Conservation (phyloP, 2,797 vertebrate genomes). For the Microtus agrestis region DNA sequence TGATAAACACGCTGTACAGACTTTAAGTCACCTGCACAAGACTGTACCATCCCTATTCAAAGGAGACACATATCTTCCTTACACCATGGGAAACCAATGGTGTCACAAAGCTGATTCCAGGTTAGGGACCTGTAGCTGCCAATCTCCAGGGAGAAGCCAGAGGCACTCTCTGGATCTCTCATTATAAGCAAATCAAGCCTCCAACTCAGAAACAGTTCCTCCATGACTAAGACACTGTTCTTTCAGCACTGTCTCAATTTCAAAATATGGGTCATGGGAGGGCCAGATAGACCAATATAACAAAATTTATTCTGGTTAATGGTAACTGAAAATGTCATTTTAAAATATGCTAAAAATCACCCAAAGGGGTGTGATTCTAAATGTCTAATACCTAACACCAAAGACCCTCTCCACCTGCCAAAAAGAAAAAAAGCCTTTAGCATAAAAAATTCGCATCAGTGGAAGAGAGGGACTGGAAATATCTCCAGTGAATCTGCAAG, state of each 20-base stretch:
- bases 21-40: too few relatives aligned
- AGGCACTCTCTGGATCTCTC: not conserved
- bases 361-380: constrained; percentile 44
- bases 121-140: not conserved
- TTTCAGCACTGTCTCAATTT: not conserved
- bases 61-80: not conserved
- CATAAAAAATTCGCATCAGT: not conserved
- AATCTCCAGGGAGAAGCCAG: not conserved
- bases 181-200: not conserved
- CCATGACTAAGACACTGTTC: not conserved
- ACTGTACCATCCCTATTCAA: not conserved
- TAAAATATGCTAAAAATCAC: constrained; percentile 50
- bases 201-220: not conserved
- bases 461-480: constrained; percentile 14
- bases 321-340: constrained; percentile 24
- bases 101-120: not conserved
- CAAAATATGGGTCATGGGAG: not conserved
- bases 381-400: not conserved
- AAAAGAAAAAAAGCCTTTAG: not conserved
- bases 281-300: constrained; percentile 27
- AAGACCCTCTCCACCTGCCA: not conserved
- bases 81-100: not conserved
- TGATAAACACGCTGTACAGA: too few relatives aligned
- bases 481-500: not conserved
- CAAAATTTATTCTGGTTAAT: constrained; percentile 55